phyloP scores from a whole-genome alignment of 2,888 invertebrate genomes.

The Andrena dorsata region DNA sequence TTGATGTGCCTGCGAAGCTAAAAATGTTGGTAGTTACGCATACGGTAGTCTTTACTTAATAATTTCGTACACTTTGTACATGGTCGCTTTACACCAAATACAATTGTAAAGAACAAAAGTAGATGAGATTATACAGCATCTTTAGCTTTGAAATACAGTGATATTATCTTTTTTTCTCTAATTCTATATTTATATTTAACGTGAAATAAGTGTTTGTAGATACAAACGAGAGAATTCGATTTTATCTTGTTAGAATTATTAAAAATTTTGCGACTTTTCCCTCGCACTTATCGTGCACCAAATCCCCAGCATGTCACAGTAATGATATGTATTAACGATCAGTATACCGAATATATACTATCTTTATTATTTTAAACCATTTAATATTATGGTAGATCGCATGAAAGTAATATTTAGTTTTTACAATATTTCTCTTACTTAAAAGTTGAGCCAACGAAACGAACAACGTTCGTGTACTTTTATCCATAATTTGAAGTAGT shows the following conservation, averaged over 20 bases:
- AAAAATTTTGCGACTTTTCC: conserved; percentile 16
- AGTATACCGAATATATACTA: conserved; percentile 21
- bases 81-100: conserved; percentile 17
- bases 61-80: conserved; percentile 12
- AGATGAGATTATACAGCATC: conserved; percentile 28
- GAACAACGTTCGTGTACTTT: background rate
- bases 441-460: background rate
- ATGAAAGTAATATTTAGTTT: conserved; percentile 9
- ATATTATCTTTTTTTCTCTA: conserved; percentile 32
- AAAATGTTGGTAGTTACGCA: conserved; percentile 34
- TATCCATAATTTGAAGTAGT: background rate
- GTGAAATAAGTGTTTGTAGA: conserved; percentile 26
- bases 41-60: conserved; percentile 24
- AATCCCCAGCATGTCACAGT: background rate
- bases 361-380: conserved; percentile 15
- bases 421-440: background rate
- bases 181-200: conserved; percentile 31
- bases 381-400: conserved; percentile 14
- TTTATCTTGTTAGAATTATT: conserved; percentile 19
- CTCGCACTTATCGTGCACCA: conserved; percentile 13
- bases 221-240: conserved; percentile 23
- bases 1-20: conserved; percentile 48
- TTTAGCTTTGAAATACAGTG: conserved; percentile 35
- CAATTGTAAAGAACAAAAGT: conserved; percentile 20
- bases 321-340: conserved; percentile 25